A percentile compares a stretch with the other conserved stretches of the same genome.
Conservation (phyloP, 2,888 invertebrate genomes). For the Limnephilus marmoratus region DNA sequence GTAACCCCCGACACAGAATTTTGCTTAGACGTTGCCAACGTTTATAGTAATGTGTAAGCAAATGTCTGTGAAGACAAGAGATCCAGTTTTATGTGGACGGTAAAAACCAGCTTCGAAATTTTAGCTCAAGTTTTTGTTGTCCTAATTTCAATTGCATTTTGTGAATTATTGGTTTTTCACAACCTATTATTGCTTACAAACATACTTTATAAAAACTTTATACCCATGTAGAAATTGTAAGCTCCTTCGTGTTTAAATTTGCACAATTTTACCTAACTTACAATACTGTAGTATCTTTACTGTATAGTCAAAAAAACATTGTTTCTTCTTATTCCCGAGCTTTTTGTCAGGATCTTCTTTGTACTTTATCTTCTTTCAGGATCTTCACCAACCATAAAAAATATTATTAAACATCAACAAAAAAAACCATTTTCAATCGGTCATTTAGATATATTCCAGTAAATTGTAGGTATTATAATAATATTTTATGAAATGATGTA, state of each 20-base stretch:
- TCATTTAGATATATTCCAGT: constrained; percentile 2
- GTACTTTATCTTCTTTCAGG: not conserved
- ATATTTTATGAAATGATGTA: constrained; percentile 2
- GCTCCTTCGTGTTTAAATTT: not conserved
- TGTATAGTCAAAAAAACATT: not conserved
- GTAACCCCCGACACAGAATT: too few species aligned
- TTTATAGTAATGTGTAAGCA: too few species aligned
- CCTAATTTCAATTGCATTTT: not conserved
- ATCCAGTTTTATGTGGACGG: not conserved
- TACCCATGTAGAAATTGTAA: not conserved
- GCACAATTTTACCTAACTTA: not conserved
- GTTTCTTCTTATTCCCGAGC: not conserved
- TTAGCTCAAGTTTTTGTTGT: too few species aligned
- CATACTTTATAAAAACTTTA: not conserved
- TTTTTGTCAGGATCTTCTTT: too few species aligned
- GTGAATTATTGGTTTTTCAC: not conserved
- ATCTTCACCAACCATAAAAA: not conserved
- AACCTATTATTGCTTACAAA: not conserved
- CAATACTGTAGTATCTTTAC: not conserved
- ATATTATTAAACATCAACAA: not conserved
- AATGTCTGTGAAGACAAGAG: too few species aligned
- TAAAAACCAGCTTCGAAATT: not conserved
- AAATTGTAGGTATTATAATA: not conserved
- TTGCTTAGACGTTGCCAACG: too few species aligned
- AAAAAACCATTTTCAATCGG: not conserved